Evolutionary conservation across 2,888 invertebrate species (phyloP), one percentile per base, ranked within the genome.

Genomic region (Portevinia maculata): DNA sequence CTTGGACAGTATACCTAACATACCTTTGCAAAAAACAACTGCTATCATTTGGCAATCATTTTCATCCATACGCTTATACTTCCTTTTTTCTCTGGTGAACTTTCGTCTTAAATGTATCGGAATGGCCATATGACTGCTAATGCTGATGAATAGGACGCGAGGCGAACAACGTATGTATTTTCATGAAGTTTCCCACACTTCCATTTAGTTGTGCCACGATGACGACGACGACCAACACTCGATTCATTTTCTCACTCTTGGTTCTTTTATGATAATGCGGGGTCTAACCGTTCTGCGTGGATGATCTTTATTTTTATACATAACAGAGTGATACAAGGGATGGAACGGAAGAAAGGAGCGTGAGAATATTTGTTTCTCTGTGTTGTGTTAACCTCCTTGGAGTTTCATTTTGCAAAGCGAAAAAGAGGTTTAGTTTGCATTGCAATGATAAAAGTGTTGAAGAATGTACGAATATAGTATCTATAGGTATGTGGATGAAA

Each of bases 321-420:
- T 24, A 24, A 24, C 24, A 24, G 2, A 39, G 67, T 73, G 75
- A 75, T 67, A 34, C 67, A 75, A 75, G 75, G 75, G 79, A 73
- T 73, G 73, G 46, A 79, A 73, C 52, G 73, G 67, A 79, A 79
- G 73, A 74, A 79, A 73, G 55, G 79, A 79, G 55, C 79, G 74
- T 79, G 79, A 50, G 79, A 79, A 79, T 60, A 55, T 74, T 32
- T 67, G 32, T 73, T 57, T 73, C 39, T 60, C 32, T 79, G 59
- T 70, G 37, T 57, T 67, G 6, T 64, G 70, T 55, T 59, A 71
- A 48, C 57, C 60, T 73, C 65, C 32, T 73, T 28, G 13, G 24
- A 55, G 24, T 52, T 48, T 28, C 15, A 30, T 55, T 65, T 79
- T 39, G 65, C 71, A 21, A 41, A 15, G 50, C 15, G 28, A 60